Base-by-base conservation (phyloP, 1,140 invertebrate species). In the Elymnias hypermnestra region DNA sequence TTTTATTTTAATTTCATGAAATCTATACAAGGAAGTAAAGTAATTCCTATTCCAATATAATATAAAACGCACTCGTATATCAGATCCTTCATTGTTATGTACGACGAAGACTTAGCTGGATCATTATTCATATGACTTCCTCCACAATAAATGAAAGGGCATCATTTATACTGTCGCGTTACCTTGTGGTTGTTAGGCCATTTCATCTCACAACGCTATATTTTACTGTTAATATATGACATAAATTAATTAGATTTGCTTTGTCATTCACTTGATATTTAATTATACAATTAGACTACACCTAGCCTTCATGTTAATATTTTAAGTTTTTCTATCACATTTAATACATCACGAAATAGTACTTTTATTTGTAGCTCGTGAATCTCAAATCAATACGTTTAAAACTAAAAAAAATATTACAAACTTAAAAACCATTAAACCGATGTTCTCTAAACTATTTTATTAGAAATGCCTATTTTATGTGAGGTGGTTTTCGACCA, bases 61-160 rank as follows among this genome's bases (percentile, higher is more conserved):
- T 35, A 17, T 7, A 2, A 28, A 42, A 17, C 29, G 22, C 10
- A 14, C 17, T 22, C 13, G 8, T 43, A 21, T 33, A 33, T 43
- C 19, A 19, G 26, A 40, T 29, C 26, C 26, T 12, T 29, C 26
- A 13, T 29, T 29, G 26, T 29, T 29, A 29, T 29, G 26, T 29
- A 29, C 26, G 10, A 33, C 29, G 8, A 28, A 44, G 40, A 37
- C 33, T 44, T 48, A 46, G 28, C 22, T 21, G 22, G 21, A 18
- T 54, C 52, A 54, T 54, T 54, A 54, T 54, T 54, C 52, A 44
- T 46, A 46, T 46, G 47, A 42, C 47, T 46, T 41, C 37, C 31
- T 50, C 33, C 29, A 44, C 38, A 46, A 45, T 31, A 50, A 45
- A 55, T 56, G 43, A 46, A 56, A 46, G 46, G 38, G 23, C 43